Conservation (phyloP, 1,140 invertebrate genomes). For the Polypedilum vanderplanki region DNA sequence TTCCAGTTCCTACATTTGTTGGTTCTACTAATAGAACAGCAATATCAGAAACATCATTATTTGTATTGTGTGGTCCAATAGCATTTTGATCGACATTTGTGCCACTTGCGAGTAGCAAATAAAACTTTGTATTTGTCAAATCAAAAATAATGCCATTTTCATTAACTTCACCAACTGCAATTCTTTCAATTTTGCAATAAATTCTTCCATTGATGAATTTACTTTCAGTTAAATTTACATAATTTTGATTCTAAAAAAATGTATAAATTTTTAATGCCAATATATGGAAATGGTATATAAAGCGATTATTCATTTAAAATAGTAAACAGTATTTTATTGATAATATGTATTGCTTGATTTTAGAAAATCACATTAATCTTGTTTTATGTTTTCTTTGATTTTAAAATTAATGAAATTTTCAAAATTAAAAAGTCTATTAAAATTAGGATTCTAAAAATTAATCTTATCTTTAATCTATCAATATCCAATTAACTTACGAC, state of each 20-base stretch:
- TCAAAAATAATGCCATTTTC: conserved; percentile 54
- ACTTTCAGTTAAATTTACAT: conserved; percentile 55
- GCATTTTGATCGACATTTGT: conserved; percentile 38
- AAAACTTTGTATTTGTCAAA: conserved; percentile 61
- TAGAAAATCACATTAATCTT: too few relatives aligned
- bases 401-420: too few relatives aligned
- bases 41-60: conserved; percentile 51
- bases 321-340: too few relatives aligned
- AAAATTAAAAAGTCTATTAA: too few relatives aligned
- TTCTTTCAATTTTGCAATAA: conserved; percentile 64
- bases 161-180: conserved; percentile 54
- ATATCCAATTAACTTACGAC: too few relatives aligned
- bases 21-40: conserved; percentile 55
- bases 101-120: conserved; percentile 69
- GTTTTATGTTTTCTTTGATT: too few relatives aligned
- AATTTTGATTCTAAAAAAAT: conserved; percentile 50
- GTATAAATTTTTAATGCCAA: too few relatives aligned
- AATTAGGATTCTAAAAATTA: too few relatives aligned
- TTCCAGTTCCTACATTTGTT: conserved; percentile 50
- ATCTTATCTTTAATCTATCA: too few relatives aligned
- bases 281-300: too few relatives aligned
- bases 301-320: too few relatives aligned
- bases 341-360: too few relatives aligned
- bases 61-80: conserved; percentile 55
- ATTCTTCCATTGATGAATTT: conserved; percentile 62